These are phyloP conservation scores for Catostylus mosaicus DNA, from an alignment of 30 jellyfish, hydroid and myxozoan species.

Conservation along the genomic window DNA sequence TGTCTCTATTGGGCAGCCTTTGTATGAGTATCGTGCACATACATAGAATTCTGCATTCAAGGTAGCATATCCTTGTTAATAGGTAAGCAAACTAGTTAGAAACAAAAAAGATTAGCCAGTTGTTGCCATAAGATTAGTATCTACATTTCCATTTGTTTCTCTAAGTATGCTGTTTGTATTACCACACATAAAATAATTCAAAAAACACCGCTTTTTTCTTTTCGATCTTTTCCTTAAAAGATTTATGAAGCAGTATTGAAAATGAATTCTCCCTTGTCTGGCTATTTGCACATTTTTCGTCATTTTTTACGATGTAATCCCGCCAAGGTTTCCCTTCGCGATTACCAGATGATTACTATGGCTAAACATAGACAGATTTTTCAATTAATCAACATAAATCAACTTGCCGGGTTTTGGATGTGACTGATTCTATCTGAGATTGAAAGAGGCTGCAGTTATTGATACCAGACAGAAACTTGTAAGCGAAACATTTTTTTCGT, in stretches of 20 bases:
- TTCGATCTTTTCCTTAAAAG: not conserved
- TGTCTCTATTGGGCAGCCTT: too few relatives aligned
- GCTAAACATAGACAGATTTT: not conserved
- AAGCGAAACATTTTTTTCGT: too few relatives aligned
- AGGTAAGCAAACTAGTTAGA: slow-evolving; percentile 7
- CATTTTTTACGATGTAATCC: not conserved
- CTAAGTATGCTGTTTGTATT: not conserved
- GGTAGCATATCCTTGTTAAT: slow-evolving; percentile 36
- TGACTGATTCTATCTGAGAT: too few relatives aligned
- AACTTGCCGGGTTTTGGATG: too few relatives aligned
- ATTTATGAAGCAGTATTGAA: not conserved
- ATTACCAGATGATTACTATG: not conserved
- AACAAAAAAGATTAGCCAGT: not conserved
- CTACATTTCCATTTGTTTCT: not conserved
- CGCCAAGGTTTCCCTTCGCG: not conserved
- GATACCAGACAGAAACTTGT: too few relatives aligned
- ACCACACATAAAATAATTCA: slow-evolving; percentile 12
- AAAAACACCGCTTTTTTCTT: slow-evolving; percentile 5
- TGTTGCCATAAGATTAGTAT: slow-evolving; percentile 1
- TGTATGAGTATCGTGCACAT: not conserved
- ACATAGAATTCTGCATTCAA: not conserved
- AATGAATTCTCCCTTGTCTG: not conserved
- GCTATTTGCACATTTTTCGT: not conserved
- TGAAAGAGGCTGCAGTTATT: too few relatives aligned
- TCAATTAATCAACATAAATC: too few relatives aligned